Percentiles rank a stretch among this genome's conserved stretches.
Evolutionary conservation across 2,888 invertebrate species (phyloP).

Genomic region (Lasioglossum calceatum): DNA sequence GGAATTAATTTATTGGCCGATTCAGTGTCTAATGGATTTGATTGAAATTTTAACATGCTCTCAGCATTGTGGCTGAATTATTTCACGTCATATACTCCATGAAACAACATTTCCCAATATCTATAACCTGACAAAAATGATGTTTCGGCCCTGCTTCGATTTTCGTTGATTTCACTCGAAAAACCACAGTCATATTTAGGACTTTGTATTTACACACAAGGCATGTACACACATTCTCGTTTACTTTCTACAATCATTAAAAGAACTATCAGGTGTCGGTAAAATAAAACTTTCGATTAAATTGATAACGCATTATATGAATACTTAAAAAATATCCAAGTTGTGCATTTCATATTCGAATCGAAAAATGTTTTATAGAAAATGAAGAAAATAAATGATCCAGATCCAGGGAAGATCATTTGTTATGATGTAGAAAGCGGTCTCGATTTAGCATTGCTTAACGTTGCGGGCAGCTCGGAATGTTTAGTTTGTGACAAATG

Average conservation of each 20-base stretch:
- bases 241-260: background rate
- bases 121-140: background rate
- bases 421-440: background rate
- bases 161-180: background rate
- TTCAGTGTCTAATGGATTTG: background rate
- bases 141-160: background rate
- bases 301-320: no score
- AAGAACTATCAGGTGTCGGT: background rate
- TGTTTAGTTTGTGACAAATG: slow-evolving; percentile 26
- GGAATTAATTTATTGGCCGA: background rate
- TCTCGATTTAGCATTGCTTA: background rate
- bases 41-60: background rate
- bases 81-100: background rate
- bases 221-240: background rate
- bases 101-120: background rate
- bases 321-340: no score
- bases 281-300: background rate
- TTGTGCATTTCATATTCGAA: background rate
- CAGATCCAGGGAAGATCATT: background rate
- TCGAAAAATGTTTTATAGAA: background rate
- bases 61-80: background rate
- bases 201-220: background rate
- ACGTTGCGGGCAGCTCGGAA: background rate
- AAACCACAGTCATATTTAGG: background rate
- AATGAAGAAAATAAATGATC: background rate